Evolutionary conservation across 2,113 vertebrate species (phyloP).

Genomic region (Amphilophus citrinellus): DNA sequence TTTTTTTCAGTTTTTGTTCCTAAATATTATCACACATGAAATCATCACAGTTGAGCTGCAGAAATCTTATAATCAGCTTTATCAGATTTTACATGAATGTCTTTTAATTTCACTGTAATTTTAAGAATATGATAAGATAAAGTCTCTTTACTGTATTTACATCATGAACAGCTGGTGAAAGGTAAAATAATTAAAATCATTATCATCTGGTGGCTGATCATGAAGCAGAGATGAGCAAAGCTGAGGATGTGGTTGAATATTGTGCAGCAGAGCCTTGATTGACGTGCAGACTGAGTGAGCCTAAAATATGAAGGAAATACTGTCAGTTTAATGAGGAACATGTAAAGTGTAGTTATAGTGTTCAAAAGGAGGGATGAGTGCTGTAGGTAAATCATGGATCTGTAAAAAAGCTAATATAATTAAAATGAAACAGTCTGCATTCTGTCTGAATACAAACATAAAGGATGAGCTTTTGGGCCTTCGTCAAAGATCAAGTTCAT

Average conservation of each 20-base stretch:
- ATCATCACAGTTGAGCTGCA: no score
- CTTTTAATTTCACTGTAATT: no score
- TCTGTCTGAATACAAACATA: no score
- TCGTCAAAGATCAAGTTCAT: no score
- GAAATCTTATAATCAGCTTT: no score
- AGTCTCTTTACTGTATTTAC: rapidly evolving
- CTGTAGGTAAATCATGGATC: rapidly evolving
- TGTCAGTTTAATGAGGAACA: neutral
- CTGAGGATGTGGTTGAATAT: neutral
- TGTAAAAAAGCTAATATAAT: rapidly evolving
- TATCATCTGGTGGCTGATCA: neutral
- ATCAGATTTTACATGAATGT: no score
- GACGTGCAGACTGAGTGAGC: neutral
- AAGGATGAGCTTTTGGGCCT: no score
- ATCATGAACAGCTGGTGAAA: neutral
- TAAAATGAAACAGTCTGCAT: no score
- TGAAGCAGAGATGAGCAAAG: rapidly evolving
- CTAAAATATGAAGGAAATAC: neutral
- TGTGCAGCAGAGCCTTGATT: rapidly evolving
- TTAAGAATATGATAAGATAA: no score
- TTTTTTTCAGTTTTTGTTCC: no score
- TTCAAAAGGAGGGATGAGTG: neutral
- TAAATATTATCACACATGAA: no score
- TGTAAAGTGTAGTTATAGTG: rapidly evolving
- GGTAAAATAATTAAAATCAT: neutral